Conservation (phyloP, 2,797 vertebrate species). For the Sebastes matsubarae region DNA sequence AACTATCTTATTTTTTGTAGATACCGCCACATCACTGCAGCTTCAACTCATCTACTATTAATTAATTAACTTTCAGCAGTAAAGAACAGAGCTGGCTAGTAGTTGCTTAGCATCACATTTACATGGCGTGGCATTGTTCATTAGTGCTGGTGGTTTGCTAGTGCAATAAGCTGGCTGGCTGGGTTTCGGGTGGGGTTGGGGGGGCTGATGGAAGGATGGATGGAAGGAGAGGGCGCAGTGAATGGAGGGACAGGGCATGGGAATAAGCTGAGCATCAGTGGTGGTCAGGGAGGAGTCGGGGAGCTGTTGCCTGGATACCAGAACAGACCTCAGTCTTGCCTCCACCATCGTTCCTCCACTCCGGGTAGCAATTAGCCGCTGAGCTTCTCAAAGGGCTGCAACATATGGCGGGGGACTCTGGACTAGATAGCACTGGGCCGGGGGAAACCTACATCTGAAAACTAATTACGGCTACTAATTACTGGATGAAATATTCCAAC, state of each 20-base stretch:
- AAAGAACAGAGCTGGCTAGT: neutral
- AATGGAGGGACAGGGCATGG: constrained; percentile 89
- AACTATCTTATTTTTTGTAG: neutral
- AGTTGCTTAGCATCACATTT: constrained; percentile 20
- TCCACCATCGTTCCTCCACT: constrained; percentile 54
- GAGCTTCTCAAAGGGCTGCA: constrained; percentile 33
- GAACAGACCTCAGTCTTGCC: constrained; percentile 67
- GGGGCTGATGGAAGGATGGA: constrained; percentile 55
- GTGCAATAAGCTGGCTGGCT: constrained; percentile 62
- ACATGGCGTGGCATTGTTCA: constrained; percentile 25
- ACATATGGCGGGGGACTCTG: constrained; percentile 32
- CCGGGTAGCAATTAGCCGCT: constrained; percentile 41
- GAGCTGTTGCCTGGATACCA: constrained; percentile 69
- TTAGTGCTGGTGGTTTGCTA: constrained; percentile 61
- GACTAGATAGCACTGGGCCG: constrained; percentile 11
- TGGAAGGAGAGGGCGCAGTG: constrained; percentile 44
- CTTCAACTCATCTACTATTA: neutral
- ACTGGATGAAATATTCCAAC: constrained; percentile 43
- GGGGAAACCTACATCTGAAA: constrained; percentile 31
- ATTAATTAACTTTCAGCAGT: neutral
- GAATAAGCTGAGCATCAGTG: constrained; percentile 78
- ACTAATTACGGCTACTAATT: constrained; percentile 56
- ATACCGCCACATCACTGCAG: neutral
- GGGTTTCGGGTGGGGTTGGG: constrained; percentile 42
- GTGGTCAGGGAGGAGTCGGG: constrained; percentile 50